phyloP scores from a whole-genome alignment of 2,888 invertebrate species.

The Polymixis lichenea region DNA sequence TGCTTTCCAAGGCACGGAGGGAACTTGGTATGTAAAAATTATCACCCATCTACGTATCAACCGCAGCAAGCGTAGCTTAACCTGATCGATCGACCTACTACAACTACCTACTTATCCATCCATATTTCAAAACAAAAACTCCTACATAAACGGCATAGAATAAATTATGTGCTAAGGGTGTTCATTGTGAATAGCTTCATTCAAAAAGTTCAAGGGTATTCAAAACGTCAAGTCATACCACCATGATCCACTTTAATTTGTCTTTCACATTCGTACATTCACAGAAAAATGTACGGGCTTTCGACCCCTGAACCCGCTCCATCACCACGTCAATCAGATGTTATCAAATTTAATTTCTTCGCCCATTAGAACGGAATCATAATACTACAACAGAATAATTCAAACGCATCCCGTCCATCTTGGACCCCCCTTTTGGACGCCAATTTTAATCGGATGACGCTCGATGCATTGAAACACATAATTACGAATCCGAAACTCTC shows the following conservation, averaged over 20 bases:
- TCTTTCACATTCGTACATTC: slow-evolving; percentile 2
- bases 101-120: neutral
- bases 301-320: slow-evolving; percentile 40
- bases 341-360: slow-evolving; percentile 67
- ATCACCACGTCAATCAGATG: slow-evolving; percentile 64
- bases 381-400: slow-evolving; percentile 64
- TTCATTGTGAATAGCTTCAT: neutral
- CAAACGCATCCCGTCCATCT: slow-evolving; percentile 69
- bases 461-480: slow-evolving; percentile 87
- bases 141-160: no score
- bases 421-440: slow-evolving; percentile 88
- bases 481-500: slow-evolving; percentile 88
- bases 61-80: no score
- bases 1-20: no score
- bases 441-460: slow-evolving; percentile 89
- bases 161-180: neutral
- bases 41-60: no score
- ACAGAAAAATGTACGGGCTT: slow-evolving; percentile 42
- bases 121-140: neutral
- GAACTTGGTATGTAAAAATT: no score
- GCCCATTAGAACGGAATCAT: slow-evolving; percentile 56
- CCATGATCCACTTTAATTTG: slow-evolving; percentile 14
- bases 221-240: slow-evolving; percentile 47
- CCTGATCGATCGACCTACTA: no score
- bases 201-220: neutral